Conservation (phyloP, 2,113 vertebrate species). For the Columba janthina region DNA sequence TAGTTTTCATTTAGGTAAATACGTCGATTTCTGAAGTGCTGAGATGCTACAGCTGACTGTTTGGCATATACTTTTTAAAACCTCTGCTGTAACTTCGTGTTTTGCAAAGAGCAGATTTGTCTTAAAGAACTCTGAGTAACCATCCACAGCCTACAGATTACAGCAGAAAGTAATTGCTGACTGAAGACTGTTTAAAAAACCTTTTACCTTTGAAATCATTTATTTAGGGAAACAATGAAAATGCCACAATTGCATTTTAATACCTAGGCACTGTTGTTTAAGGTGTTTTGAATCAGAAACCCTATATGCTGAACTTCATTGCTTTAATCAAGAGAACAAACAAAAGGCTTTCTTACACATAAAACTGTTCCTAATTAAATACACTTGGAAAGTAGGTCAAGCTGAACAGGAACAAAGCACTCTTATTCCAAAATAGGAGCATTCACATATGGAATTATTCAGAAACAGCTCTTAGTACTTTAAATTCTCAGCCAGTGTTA, state of each 20-base stretch:
- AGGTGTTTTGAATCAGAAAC: neutral
- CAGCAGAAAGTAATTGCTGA: neutral
- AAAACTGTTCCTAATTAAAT: constrained; percentile 45
- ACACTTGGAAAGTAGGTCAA: constrained; percentile 50
- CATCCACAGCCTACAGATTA: neutral
- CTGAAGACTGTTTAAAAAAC: neutral
- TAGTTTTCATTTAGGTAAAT: neutral
- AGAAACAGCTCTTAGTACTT: constrained; percentile 22
- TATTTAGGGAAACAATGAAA: neutral
- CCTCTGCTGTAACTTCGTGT: neutral
- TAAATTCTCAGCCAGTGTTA: constrained; percentile 10
- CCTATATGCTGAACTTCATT: neutral
- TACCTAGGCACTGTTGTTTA: neutral
- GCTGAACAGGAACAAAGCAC: constrained; percentile 43
- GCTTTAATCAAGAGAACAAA: constrained; percentile 24
- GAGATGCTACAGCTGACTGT: neutral
- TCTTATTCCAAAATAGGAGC: constrained; percentile 38
- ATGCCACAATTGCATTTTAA: neutral
- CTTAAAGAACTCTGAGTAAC: neutral
- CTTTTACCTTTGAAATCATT: neutral
- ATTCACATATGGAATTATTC: constrained; percentile 46
- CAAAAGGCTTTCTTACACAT: constrained; percentile 45
- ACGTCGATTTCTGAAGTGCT: neutral
- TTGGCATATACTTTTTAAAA: neutral
- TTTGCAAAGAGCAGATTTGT: neutral